phyloP scores from a whole-genome alignment of 2,797 vertebrate species.

The Rousettus madagascariensis region DNA sequence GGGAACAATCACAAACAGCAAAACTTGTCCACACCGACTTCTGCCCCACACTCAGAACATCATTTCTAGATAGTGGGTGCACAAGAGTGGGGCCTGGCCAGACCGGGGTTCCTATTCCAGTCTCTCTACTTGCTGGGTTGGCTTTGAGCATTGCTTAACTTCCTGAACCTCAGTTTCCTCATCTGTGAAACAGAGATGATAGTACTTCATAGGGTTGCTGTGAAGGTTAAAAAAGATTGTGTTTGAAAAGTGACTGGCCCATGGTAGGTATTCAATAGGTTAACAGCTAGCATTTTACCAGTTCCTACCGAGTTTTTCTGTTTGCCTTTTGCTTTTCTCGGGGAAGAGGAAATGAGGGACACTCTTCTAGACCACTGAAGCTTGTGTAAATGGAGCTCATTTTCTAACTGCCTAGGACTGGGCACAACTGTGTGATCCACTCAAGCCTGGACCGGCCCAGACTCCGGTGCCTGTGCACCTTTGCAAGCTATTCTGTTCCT shows the following conservation, averaged over 20 bases:
- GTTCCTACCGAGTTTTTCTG: background rate
- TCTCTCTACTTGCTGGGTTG: background rate
- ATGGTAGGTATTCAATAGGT: background rate
- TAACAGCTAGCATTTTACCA: background rate
- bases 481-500: background rate
- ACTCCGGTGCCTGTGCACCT: background rate
- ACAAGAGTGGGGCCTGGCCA: background rate
- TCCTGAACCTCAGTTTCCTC: constrained; percentile 47
- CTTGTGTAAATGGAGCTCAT: background rate
- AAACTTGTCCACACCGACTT: constrained; percentile 38
- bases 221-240: background rate
- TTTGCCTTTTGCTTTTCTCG: background rate
- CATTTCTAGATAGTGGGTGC: constrained; percentile 30
- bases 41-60: background rate
- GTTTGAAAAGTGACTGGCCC: background rate
- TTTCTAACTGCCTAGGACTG: background rate
- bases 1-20: constrained; percentile 38
- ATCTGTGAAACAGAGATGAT: constrained; percentile 22
- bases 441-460: background rate
- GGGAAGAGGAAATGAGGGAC: constrained; percentile 12
- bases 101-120: background rate
- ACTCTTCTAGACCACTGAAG: background rate
- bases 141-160: constrained; percentile 19
- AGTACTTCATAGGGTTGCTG: background rate
- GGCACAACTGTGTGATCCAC: background rate